These are phyloP conservation scores for rabbit (Oryctolagus cuniculus) DNA, from an alignment of 2,113 vertebrate genomes.

Conservation along the genomic window mOryCun1.1 NC_091435.1:121234501-121235000, in stretches of 20 bases:
- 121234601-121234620: slow-evolving; percentile 65
- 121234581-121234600: slow-evolving; percentile 27
- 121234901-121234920: slow-evolving; percentile 85
- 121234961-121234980: slow-evolving; percentile 83
- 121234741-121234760: slow-evolving; percentile 59
- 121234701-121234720: neutral
- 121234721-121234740: slow-evolving; percentile 35
- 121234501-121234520: slow-evolving; percentile 28
- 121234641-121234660: slow-evolving; percentile 71
- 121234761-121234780: slow-evolving; percentile 73
- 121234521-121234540: neutral
- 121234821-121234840: slow-evolving; percentile 81
- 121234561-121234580: slow-evolving; percentile 62
- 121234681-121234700: slow-evolving; percentile 46
- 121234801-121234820: slow-evolving; percentile 81
- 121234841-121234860: slow-evolving; percentile 84
- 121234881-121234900: slow-evolving; percentile 84
- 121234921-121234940: slow-evolving; percentile 85
- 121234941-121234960: slow-evolving; percentile 82
- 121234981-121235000: slow-evolving; percentile 80
- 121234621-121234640: slow-evolving; percentile 68
- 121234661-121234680: slow-evolving; percentile 61
- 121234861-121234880: slow-evolving; percentile 79
- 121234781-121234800: slow-evolving; percentile 70
- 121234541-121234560: neutral